Evolutionary conservation across 1,140 invertebrate species (phyloP).

Genomic region (Penaeus vannamei): DNA sequence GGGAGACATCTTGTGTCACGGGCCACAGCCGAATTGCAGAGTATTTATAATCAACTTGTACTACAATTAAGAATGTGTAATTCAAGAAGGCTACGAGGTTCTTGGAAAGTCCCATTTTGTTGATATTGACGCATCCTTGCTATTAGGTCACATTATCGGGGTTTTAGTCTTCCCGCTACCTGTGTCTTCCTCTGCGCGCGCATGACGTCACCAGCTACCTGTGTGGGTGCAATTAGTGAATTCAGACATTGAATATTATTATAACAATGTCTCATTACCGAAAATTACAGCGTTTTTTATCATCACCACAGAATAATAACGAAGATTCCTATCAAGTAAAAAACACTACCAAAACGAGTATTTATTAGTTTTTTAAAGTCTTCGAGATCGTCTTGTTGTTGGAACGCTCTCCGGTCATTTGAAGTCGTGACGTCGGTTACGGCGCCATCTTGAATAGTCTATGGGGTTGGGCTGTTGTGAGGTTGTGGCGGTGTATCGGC

Average conservation of each 20-base stretch:
- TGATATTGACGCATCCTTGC: no score
- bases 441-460: constrained; percentile 59
- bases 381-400: neutral
- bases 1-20: no score
- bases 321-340: no score
- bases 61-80: no score
- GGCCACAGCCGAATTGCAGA: no score
- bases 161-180: constrained; percentile 19
- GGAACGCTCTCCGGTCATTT: constrained; percentile 29
- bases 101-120: no score
- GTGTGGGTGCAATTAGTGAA: no score
- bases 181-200: neutral
- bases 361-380: constrained; percentile 18
- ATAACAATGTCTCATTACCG: neutral
- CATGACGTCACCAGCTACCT: constrained; percentile 20
- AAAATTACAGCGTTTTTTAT: neutral
- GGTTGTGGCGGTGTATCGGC: constrained; percentile 31
- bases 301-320: neutral
- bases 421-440: constrained; percentile 56
- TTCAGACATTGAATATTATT: neutral
- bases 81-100: no score
- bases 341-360: no score
- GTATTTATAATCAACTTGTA: no score
- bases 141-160: neutral
- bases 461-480: constrained; percentile 38